Percentiles rank a stretch among this genome's conserved stretches.
phyloP scores from a whole-genome alignment of 2,797 vertebrate species.

The Pagetopsis macropterus region DNA sequence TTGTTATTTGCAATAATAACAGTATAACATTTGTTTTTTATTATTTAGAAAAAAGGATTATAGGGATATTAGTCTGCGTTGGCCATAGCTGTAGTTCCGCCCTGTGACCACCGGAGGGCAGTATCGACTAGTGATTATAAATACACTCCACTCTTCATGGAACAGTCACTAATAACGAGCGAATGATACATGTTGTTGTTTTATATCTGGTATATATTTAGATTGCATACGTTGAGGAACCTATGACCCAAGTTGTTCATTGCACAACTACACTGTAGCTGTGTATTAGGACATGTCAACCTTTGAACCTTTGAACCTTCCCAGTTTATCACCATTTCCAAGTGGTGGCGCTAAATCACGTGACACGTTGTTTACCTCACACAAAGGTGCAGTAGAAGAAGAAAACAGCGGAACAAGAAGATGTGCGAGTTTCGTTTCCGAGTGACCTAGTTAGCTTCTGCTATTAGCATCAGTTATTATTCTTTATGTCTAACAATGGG shows the following conservation, averaged over 20 bases:
- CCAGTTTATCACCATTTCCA: not conserved
- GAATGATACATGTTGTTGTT: too few relatives aligned
- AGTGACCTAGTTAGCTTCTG: constrained; percentile 68
- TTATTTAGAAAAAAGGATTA: not conserved
- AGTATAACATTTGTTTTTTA: not conserved
- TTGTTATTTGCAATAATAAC: not conserved
- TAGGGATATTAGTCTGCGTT: too few relatives aligned
- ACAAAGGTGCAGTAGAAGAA: constrained; percentile 46
- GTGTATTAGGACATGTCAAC: too few relatives aligned
- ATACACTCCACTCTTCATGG: not conserved
- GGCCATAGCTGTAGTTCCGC: not conserved
- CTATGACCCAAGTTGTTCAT: too few relatives aligned
- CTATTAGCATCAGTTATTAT: constrained; percentile 47
- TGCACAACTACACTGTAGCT: too few relatives aligned
- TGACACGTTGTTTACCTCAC: not conserved
- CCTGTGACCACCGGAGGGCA: constrained; percentile 1
- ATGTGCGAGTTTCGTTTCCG: constrained; percentile 63
- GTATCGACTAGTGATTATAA: not conserved
- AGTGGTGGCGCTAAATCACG: constrained; percentile 16
- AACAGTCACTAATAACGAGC: too few relatives aligned
- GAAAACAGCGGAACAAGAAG: constrained; percentile 59
- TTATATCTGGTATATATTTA: too few relatives aligned
- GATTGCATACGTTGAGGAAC: too few relatives aligned
- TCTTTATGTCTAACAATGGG: constrained; percentile 33
- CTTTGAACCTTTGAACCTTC: too few relatives aligned